phyloP scores from a whole-genome alignment of 1,140 invertebrate genomes.

The Ladona fulva region DNA sequence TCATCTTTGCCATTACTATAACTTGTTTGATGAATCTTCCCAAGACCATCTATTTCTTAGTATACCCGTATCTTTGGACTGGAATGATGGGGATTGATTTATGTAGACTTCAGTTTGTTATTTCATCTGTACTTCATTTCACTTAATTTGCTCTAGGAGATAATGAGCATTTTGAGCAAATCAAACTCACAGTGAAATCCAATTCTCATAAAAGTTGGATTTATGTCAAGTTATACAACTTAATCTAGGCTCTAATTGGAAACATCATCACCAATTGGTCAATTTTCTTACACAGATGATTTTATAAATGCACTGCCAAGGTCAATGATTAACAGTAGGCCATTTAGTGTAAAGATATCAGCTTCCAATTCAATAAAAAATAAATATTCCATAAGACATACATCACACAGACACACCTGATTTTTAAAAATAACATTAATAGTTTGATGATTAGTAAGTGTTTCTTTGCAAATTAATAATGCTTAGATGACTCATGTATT shows the following conservation, averaged over 20 bases:
- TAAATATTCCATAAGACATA: neutral
- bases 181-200: neutral
- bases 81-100: conserved; percentile 4
- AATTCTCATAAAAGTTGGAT: neutral
- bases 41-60: conserved; percentile 1
- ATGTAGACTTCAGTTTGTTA: neutral
- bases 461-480: neutral
- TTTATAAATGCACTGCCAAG: conserved; percentile 6
- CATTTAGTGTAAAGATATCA: neutral
- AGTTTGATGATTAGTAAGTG: neutral
- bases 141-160: neutral
- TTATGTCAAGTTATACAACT: neutral
- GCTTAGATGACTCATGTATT: conserved; percentile 1
- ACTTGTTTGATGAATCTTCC: neutral
- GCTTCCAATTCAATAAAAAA: conserved; percentile 2
- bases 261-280: neutral
- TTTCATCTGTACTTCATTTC: neutral
- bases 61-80: conserved; percentile 9
- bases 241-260: conserved; percentile 1
- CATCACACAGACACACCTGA: conserved; percentile 2
- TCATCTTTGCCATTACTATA: neutral
- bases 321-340: neutral
- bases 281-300: neutral
- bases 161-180: conserved; percentile 1
- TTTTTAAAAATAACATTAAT: conserved; percentile 1